Evolutionary conservation across 2,797 vertebrate species (phyloP).

Genomic region (Emydoidea blandingii): DNA sequence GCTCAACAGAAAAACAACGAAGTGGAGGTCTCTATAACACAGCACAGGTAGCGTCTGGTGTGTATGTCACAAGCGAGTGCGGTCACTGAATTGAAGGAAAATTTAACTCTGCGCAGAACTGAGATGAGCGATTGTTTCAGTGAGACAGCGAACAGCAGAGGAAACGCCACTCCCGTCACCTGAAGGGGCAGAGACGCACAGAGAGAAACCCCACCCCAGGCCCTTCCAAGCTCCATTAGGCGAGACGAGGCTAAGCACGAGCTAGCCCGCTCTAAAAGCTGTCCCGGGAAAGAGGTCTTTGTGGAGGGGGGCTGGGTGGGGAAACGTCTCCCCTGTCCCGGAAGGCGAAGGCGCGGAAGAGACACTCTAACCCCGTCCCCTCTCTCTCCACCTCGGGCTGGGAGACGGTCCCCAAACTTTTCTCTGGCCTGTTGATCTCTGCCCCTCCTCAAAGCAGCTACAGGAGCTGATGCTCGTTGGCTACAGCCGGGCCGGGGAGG

Average conservation of each 20-base stretch:
- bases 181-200: neutral
- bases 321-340: conserved; percentile 20
- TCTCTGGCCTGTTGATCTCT: neutral
- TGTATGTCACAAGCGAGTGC: neutral
- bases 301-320: neutral
- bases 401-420: neutral
- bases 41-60: neutral
- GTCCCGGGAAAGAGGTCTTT: neutral
- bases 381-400: neutral
- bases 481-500: neutral
- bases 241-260: no score
- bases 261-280: neutral
- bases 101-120: neutral
- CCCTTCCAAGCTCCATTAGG: no score
- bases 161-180: neutral
- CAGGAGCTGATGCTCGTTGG: neutral
- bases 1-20: neutral
- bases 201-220: no score
- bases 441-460: neutral
- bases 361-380: no score
- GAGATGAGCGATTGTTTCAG: neutral
- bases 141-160: neutral
- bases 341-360: neutral
- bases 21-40: neutral
- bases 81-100: neutral